Base-by-base conservation (phyloP, 2,797 vertebrate genomes). In the Enteromius thamalakanensis region DNA sequence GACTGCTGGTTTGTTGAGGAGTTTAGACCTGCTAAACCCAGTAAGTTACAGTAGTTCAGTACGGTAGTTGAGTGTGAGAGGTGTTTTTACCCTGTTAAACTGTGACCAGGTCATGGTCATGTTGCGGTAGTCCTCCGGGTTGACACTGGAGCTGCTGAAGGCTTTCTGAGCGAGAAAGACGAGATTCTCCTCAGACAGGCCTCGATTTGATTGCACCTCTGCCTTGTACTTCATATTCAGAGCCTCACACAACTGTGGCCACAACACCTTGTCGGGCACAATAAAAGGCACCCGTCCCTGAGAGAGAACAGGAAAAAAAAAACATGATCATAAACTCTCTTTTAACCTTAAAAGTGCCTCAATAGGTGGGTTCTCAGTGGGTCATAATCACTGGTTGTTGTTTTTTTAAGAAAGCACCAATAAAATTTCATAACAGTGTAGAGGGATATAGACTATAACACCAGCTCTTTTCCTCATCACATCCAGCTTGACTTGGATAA, bases 221-320 rank as follows among this genome's bases (percentile, higher is more conserved):
- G 97, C 96, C 91, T 97, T 99, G 94, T 98, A 98, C 90, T 98
- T 99, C 96, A 98, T 97, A 90, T 99, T 96, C 19, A 98, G 96
- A 0, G 97, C 96, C 69, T 98, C 97, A 0, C 97, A 98, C 62
- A 99, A 92, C 93, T 98, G 97, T 0, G 97, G 95, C 97, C 97
- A 99, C 88, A 95, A 91, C 86, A 99, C 97, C 87, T 97, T 98
- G 89, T 98, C 97, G 0, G 97, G 97, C 65, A 98, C 97, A 0
- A 96, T 94, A 2, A 98, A 98, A 0, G 97, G 97, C 65, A 99
- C 97, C 0, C 97, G 92, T 86, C 97, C 97, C 97, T 98, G 90
- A 55, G 69, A 55, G 71, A 75, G n/a, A 69, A 53, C 5, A 29
- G 10, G 3, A 42, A 34, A 62, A 78, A 1, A 32, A 84, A 4